phyloP scores from a whole-genome alignment of 1,140 invertebrate species.

The Bombus confusus region DNA sequence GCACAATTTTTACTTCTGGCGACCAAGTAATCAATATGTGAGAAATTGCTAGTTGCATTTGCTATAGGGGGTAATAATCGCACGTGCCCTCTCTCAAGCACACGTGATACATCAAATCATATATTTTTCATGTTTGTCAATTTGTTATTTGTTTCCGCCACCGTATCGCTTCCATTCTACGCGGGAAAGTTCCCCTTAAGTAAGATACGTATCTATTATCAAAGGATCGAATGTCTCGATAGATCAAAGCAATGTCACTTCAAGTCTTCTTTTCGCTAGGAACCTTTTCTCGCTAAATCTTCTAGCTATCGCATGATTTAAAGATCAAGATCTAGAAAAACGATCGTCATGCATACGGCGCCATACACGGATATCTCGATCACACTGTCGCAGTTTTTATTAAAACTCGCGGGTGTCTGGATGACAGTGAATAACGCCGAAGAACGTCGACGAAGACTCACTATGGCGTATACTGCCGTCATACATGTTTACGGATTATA shows the following conservation, averaged over 20 bases:
- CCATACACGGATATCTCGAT: neutral
- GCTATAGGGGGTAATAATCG: neutral
- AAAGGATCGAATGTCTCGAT: neutral
- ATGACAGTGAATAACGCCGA: slow-evolving; percentile 7
- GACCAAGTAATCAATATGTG: too few relatives aligned
- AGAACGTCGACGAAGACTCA: neutral
- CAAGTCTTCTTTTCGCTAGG: neutral
- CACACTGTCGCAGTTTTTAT: neutral
- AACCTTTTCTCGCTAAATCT: neutral
- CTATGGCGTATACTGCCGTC: slow-evolving; percentile 37
- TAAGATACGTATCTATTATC: neutral
- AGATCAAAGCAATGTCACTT: slow-evolving; percentile 33
- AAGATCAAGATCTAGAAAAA: neutral
- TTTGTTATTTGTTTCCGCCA: neutral
- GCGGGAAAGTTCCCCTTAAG: neutral
- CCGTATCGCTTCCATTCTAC: too few relatives aligned
- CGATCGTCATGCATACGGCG: neutral
- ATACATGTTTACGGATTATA: neutral
- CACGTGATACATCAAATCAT: neutral
- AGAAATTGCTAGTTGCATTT: too few relatives aligned
- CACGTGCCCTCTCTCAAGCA: neutral
- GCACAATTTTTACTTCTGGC: too few relatives aligned
- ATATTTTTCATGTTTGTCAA: neutral
- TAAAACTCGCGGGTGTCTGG: slow-evolving; percentile 59
- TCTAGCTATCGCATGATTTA: neutral